Evolutionary conservation across 2,797 vertebrate species (phyloP).

Genomic region (Arctocebus calabarensis): DNA sequence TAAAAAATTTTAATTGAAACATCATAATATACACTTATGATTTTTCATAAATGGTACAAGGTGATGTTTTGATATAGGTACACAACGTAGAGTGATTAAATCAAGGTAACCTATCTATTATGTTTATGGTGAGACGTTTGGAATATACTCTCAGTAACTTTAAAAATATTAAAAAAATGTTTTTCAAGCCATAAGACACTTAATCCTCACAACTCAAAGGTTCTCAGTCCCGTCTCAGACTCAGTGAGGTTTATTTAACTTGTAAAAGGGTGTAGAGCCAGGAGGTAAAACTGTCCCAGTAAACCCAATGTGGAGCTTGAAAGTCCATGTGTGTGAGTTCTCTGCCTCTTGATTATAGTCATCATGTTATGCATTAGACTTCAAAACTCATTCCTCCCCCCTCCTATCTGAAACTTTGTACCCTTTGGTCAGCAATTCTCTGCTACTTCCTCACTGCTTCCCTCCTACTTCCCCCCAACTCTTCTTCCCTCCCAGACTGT

Average conservation of each 20-base stretch:
- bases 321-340: not conserved
- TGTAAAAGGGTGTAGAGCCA: constrained; percentile 23
- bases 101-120: not conserved
- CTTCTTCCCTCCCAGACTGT: not conserved
- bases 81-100: not conserved
- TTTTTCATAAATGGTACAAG: not conserved
- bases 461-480: not conserved
- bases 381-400: not conserved
- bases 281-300: not conserved
- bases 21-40: not conserved
- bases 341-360: not conserved
- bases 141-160: not conserved
- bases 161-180: not conserved
- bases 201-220: not conserved
- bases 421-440: not conserved
- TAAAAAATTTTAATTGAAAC: not conserved
- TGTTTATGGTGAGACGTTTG: not conserved
- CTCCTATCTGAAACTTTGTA: not conserved
- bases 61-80: not conserved
- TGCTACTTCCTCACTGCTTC: not conserved
- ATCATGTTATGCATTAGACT: not conserved
- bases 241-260: constrained; percentile 41
- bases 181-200: not conserved
- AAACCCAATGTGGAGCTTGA: not conserved
- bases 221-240: constrained; percentile 17